A percentile compares a stretch with the other conserved stretches of the same genome.
Conservation (phyloP, 2,113 vertebrate genomes). For the Nannospalax galili region DNA sequence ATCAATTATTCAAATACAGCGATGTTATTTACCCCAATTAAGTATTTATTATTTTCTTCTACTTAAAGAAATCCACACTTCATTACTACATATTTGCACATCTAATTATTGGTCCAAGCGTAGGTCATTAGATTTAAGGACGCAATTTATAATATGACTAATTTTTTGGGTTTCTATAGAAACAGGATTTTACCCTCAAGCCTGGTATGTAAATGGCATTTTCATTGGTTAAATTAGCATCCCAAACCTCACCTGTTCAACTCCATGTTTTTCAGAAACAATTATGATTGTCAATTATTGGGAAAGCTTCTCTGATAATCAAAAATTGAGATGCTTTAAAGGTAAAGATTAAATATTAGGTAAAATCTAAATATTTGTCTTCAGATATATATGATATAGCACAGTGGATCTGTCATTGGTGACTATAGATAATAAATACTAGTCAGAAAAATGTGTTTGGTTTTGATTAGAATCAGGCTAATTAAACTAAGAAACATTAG, state of each 20-base stretch:
- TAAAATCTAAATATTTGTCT: no score
- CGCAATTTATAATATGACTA: not conserved
- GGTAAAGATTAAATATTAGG: not conserved
- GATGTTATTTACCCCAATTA: not conserved
- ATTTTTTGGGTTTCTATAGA: not conserved
- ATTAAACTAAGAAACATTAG: not conserved
- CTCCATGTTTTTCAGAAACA: not conserved
- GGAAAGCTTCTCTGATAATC: not conserved
- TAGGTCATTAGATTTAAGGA: not conserved
- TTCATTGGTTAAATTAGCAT: not conserved
- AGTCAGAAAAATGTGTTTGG: not conserved
- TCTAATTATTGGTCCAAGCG: not conserved
- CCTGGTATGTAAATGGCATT: not conserved
- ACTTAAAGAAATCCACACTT: not conserved
- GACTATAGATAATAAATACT: not conserved
- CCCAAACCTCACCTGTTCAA: not conserved
- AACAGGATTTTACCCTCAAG: not conserved
- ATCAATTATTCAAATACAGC: not conserved
- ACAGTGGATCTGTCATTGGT: not conserved
- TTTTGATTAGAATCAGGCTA: not conserved
- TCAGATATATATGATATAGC: not conserved
- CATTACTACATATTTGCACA: not conserved
- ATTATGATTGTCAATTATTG: not conserved
- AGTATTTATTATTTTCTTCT: not conserved
- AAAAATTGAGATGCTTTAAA: not conserved